Evolutionary conservation across 2,888 invertebrate species (phyloP), one percentile per base, ranked within the genome.

Genomic region (Tethea ocularis): DNA sequence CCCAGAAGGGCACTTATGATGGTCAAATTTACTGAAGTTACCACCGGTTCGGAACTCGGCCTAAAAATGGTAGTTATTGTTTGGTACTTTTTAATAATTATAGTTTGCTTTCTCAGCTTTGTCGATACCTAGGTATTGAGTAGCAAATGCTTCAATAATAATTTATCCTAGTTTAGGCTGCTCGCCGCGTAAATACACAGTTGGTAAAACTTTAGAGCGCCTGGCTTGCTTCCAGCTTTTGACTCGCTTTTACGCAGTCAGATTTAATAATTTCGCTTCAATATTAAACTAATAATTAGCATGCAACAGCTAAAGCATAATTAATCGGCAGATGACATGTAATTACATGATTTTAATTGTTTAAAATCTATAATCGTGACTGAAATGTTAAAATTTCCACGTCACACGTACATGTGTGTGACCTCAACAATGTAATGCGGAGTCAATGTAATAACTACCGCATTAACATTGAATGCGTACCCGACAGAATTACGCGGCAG

Each of bases 401-500:
- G 24, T 17, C 54, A 36, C 54, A 54, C 36, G 22, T 36, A 41
- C 29, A n/a, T n/a, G n/a, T n/a, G n/a, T 54, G 54, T 33, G 33
- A 33, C 33, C 54, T 46, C 46, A 20, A 33, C 33, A 15, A n/a
- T 22, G 33, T 46, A 46, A 46, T 46, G 46, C 20, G 17, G 38
- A 38, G n/a, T 20, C 46, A 22, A 17, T 22, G 36, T 11, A 33
- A 33, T 54, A 54, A 17, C 29, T 54, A 33, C 33, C 33, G 20
- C 54, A 54, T 54, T 33, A 36, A 53, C 53, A 53, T 53, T 29
- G 29, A 53, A 53, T 20, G 24, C 17, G 29, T 29, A 4, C 20
- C 33, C 20, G 56, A 55, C 51, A 51, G 60, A 65, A 67, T 66
- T 61, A 66, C 65, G 62, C 58, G 58, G 51, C 57, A 63, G 57